Percentiles rank a stretch among this genome's conserved stretches.
These are phyloP conservation scores for Malaclemys terrapin DNA, from an alignment of 2,113 vertebrate species.

Conservation along the genomic window DNA sequence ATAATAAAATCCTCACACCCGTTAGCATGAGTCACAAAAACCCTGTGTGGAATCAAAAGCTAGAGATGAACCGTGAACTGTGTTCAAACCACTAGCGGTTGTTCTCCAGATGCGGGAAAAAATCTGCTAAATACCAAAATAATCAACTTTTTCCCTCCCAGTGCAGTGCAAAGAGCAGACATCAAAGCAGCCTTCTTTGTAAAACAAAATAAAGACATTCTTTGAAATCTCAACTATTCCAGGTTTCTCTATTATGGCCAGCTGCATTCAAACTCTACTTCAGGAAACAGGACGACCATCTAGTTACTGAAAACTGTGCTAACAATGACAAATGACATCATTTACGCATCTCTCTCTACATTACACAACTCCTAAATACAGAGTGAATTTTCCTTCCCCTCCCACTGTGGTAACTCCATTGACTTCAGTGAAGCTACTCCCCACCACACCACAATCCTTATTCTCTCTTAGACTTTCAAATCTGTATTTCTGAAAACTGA, in stretches of 20 bases:
- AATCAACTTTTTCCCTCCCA: not conserved
- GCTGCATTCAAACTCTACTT: not conserved
- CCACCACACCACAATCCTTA: fast-evolving
- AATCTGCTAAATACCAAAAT: not conserved
- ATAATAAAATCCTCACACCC: constrained; percentile 64
- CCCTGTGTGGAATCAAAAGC: not conserved
- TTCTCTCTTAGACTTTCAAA: not conserved
- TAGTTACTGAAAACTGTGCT: constrained; percentile 18
- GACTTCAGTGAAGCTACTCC: not conserved
- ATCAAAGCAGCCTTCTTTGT: fast-evolving
- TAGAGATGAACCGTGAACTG: not conserved
- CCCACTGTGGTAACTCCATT: not conserved
- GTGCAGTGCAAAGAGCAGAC: not conserved
- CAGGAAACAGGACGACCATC: not conserved
- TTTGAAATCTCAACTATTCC: not conserved
- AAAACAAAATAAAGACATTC: fast-evolving
- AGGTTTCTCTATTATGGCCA: not conserved
- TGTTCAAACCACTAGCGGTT: not conserved
- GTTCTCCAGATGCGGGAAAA: not conserved
- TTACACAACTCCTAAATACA: constrained; percentile 9
- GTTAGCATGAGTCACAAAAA: constrained; percentile 38
- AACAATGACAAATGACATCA: not conserved
- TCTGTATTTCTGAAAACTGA: fast-evolving
- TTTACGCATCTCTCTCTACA: not conserved
- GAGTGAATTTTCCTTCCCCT: not conserved